A percentile compares a stretch with the other conserved stretches of the same genome.
phyloP scores from a whole-genome alignment of 2,888 invertebrate species.

The Conomelus anceps region DNA sequence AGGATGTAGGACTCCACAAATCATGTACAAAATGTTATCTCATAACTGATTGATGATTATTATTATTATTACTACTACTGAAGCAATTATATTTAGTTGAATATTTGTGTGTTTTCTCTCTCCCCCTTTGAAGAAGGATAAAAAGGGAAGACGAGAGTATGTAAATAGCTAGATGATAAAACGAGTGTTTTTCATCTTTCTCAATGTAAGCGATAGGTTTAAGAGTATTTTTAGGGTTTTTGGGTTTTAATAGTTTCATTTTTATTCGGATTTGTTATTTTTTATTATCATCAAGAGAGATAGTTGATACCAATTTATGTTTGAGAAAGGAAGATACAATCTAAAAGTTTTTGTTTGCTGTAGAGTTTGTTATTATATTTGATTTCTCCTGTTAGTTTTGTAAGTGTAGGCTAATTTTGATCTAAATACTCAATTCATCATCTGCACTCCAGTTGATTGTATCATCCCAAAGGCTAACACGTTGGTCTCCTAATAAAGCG shows the following conservation, averaged over 20 bases:
- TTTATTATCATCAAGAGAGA: background rate
- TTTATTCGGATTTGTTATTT: background rate
- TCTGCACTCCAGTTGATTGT: background rate
- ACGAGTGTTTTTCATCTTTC: background rate
- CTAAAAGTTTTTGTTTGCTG: background rate
- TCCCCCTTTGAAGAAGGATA: background rate
- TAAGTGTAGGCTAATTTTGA: background rate
- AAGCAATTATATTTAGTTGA: background rate
- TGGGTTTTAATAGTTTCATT: background rate
- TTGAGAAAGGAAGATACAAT: background rate
- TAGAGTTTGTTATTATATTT: background rate
- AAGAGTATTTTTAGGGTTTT: background rate
- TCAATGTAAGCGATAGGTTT: background rate
- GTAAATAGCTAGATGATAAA: background rate
- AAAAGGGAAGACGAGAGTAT: background rate
- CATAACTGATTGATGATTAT: background rate
- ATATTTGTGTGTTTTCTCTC: background rate
- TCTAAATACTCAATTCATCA: background rate
- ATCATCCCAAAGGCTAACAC: too few species aligned
- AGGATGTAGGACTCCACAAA: conserved; percentile 4
- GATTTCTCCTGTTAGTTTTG: background rate
- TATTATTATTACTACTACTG: background rate
- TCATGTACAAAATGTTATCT: conserved; percentile 5
- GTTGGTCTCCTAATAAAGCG: too few species aligned
- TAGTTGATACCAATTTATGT: background rate